Evolutionary conservation across 2,888 invertebrate genomes (phyloP).

Genomic region (Pristionchus arcanus): DNA sequence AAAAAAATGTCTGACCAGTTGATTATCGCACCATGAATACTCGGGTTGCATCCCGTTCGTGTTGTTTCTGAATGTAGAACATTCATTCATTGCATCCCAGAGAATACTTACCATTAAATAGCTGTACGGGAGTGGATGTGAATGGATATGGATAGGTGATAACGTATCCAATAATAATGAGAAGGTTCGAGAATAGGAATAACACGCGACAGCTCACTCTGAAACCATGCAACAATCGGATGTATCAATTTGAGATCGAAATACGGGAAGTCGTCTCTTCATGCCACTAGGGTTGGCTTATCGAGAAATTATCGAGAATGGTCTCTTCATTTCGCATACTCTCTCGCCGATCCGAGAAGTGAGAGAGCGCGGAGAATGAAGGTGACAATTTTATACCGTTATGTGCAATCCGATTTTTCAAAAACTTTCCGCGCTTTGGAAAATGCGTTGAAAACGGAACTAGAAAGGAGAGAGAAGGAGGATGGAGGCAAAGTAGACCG

Average conservation of each 20-base stretch:
- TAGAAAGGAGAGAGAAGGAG: too few species aligned
- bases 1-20: neutral
- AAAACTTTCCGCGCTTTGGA: too few species aligned
- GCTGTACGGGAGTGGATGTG: neutral
- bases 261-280: too few species aligned
- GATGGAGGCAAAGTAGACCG: too few species aligned
- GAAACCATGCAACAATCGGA: neutral
- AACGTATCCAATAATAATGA: neutral
- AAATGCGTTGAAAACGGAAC: too few species aligned
- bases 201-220: neutral
- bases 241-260: neutral
- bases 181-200: neutral
- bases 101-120: neutral
- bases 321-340: too few species aligned
- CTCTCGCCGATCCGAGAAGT: too few species aligned
- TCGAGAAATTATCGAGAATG: too few species aligned
- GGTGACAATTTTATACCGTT: too few species aligned
- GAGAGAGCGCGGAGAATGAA: too few species aligned
- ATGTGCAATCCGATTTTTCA: too few species aligned
- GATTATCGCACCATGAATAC: slow-evolving; percentile 9
- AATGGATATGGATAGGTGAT: neutral
- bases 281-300: too few species aligned
- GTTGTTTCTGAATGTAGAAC: neutral
- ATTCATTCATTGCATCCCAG: neutral
- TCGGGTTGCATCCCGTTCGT: slow-evolving; percentile 8